Base-by-base conservation (phyloP, 2,888 invertebrate species). In the Drosophila phalerata region DNA sequence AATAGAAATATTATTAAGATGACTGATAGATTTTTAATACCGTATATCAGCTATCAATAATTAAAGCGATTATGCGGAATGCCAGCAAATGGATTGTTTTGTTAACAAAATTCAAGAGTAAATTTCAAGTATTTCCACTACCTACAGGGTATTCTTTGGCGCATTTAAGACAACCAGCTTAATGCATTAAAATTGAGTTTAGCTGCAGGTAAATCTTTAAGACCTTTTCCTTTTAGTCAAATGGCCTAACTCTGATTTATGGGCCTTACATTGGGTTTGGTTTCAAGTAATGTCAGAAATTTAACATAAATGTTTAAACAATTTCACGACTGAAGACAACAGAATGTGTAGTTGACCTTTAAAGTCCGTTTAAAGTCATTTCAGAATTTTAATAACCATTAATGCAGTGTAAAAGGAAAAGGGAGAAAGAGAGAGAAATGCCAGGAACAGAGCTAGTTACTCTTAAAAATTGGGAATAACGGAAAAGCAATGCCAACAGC, bases 401-500 rank as follows among this genome's bases (percentile, higher is more conserved):
- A 76, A 48, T 64, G 57, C 42, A 37, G 56, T 10, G 45, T 3
- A n/a, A 9, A 15, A 10, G 25, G n/a, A 38, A 22, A 5, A 15
- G 28, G 0, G 22, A 15, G 38, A 15, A 8, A 45, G 30, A 17
- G 11, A 37, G 17, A 11, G 17, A 38, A 47, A 53, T 13, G 69
- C 62, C 67, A 17, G 8, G 40, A 72, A 68, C 63, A 56, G 13
- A 55, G 43, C 66, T 63, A 70, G 66, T 65, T 60, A 63, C 51
- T 75, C 30, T 60, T 15, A 47, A 61, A 74, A 64, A 71, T 71
- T 52, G 43, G 55, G 4, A 34, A 37, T 38, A 38, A 5, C 11
- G 63, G 58, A 67, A 65, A 70, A 78, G 69, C 66, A 70, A 37
- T 55, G 67, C 55, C 62, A 64, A 48, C 55, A 73, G 73, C 60